These are phyloP conservation scores for Microcebus ravelobensis DNA, from an alignment of 2,113 vertebrate species.

Conservation along the genomic window DNA sequence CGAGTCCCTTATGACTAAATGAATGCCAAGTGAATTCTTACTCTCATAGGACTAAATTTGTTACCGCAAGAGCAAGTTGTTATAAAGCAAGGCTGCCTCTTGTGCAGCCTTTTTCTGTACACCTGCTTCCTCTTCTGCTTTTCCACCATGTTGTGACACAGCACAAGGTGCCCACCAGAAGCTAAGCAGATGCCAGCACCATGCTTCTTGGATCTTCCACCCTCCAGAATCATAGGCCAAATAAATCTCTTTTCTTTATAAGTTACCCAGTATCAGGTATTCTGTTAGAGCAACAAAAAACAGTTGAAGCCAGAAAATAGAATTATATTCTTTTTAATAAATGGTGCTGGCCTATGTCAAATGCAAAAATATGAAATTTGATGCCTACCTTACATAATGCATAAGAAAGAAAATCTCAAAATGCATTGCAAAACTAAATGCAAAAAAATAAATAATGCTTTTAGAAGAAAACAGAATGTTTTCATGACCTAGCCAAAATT, in stretches of 20 bases:
- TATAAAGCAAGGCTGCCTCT: not conserved
- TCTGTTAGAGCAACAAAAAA: not conserved
- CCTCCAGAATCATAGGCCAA: not conserved
- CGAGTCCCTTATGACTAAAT: not conserved
- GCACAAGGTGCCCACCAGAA: not conserved
- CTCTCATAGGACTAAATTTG: not conserved
- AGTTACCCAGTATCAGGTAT: not conserved
- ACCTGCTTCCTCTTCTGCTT: not conserved
- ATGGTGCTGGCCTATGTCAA: not conserved
- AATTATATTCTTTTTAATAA: constrained; percentile 28
- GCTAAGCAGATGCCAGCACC: not conserved
- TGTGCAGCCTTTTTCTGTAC: not conserved
- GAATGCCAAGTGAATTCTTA: not conserved
- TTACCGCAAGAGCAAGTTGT: not conserved
- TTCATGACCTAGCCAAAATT: not conserved
- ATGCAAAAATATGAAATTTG: not conserved
- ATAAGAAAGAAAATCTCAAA: constrained; percentile 1
- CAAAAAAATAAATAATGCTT: not conserved
- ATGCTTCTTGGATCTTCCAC: not conserved
- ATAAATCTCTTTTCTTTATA: not conserved
- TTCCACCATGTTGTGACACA: not conserved
- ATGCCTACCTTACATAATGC: not conserved
- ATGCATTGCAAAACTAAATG: not conserved
- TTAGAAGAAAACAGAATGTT: not conserved
- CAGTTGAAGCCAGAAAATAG: not conserved